Evolutionary conservation across 2,113 vertebrate species (phyloP), one percentile per base, ranked within the genome.

Genomic region (Antennarius striatus): DNA sequence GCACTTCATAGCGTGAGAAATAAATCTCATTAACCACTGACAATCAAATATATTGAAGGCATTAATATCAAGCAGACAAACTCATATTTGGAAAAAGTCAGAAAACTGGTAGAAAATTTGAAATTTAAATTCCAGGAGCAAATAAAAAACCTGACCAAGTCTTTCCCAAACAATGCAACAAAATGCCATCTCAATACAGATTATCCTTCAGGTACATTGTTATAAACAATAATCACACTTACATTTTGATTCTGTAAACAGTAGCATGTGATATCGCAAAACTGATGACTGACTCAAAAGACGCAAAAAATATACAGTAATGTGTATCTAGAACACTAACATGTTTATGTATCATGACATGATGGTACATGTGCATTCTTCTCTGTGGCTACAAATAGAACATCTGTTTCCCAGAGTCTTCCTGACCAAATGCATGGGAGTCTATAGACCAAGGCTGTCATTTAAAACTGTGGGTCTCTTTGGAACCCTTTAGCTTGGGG

Each of bases 381-480:
- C 58, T 52, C 29, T 4, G 14, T 0, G 9, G 53, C 66, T 79
- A 77, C 77, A 87, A 83, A 88, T 79, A 84, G 67, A 78, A 81
- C 75, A 83, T 86, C 73, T 83, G 87, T 64, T 88, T 88, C 84
- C 63, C 79, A 86, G 84, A 80, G 77, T 54, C 76, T 29, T 51
- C 54, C 52, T 30, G 3, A 61, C 72, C 50, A 42, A 52, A 78
- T 39, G 66, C 78, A 80, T 71, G 68, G 52, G 61, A 83, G 46
- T 56, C 47, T 74, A 73, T 63, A 68, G 71, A 42, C 10, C 50
- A 22, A 59, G 29, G 40, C 48, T 46, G 49, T 56, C 42, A 32
- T 54, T 70, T 67, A 56, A 57, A 73, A 76, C 71, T 54, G 55
- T 22, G 56, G 48, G 48, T 68, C 30, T 50, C 70, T 9, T 63